Evolutionary conservation across 2,888 invertebrate species (phyloP), one percentile per base, ranked within the genome.

Genomic region (Cephalotes varians): DNA sequence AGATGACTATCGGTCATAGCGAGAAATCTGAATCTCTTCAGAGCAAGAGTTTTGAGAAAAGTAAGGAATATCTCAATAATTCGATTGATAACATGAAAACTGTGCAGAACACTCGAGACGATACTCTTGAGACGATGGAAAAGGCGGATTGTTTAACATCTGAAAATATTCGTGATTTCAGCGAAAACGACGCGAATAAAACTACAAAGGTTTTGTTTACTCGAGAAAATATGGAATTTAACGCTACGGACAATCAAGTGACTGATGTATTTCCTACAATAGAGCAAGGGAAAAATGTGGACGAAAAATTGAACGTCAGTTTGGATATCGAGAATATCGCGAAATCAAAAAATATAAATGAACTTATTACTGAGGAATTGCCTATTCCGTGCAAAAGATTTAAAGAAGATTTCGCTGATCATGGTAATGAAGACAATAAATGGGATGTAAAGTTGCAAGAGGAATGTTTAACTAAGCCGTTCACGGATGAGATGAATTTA

Each of bases 341-440:
- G 2, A 87, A 80, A 21, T 64, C 95, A 93, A 95, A 95, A 89
- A 95, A 95, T 89, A 94, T 93, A 82, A 81, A 77, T 18, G 69
- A 74, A 72, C 69, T 83, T 18, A 67, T 76, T 31, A 31, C 73
- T 9, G 81, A 86, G 31, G 86, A 89, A 69, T n/a, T 67, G n/a
- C 25, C 85, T 40, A 77, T 87, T 25, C 73, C 87, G 21, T 87
- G 74, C 6, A 89, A 92, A 31, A 88, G 87, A 82, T 74, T 88
- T 18, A 87, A 88, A 56, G 85, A 90, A 65, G 84, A 88, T 44
- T 44, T 83, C 9, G 56, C 81, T 1, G 85, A 81, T 44, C 60
- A 58, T 25, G 37, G 34, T 31, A 54, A 74, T 5, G 71, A 85
- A 62, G 80, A 81, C 51, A 86, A 83, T 54, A 86, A 87, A 44